A percentile compares a stretch with the other conserved stretches of the same genome.
These are phyloP conservation scores for Candoia aspera DNA, from an alignment of 2,113 vertebrate species.

Conservation along the genomic window DNA sequence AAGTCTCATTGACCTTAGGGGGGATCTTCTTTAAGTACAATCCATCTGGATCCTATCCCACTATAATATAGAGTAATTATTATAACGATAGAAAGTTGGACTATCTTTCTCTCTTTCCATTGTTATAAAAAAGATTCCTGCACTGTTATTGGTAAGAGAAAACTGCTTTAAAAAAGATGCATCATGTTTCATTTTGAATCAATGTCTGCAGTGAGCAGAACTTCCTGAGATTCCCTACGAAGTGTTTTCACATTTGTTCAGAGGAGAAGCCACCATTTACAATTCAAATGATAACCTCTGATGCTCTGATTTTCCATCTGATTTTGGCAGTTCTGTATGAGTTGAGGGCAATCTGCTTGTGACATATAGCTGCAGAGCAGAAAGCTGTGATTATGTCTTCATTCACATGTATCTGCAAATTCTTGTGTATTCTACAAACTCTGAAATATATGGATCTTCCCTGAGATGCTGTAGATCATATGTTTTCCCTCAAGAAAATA, in stretches of 20 bases:
- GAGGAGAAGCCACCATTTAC: background rate
- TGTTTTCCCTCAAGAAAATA: background rate
- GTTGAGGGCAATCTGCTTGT: background rate
- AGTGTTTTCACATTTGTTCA: background rate
- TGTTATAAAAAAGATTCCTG: background rate
- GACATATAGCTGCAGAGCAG: background rate
- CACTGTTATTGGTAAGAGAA: background rate
- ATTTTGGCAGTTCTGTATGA: background rate
- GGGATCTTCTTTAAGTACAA: background rate
- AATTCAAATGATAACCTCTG: background rate
- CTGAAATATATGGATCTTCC: too few species aligned
- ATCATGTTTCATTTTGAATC: background rate
- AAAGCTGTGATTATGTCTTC: too few species aligned
- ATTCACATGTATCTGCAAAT: too few species aligned
- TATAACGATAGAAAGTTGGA: background rate
- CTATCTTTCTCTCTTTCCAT: background rate
- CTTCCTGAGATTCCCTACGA: background rate
- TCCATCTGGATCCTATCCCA: background rate
- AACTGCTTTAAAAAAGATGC: background rate
- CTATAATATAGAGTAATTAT: background rate
- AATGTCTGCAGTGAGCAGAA: background rate
- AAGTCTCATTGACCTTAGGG: background rate
- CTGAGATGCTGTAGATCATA: too few species aligned
- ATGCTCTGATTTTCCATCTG: background rate
- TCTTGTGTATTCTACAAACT: too few species aligned